Conservation (phyloP, 2,888 invertebrate genomes). For the Drepana falcataria region DNA sequence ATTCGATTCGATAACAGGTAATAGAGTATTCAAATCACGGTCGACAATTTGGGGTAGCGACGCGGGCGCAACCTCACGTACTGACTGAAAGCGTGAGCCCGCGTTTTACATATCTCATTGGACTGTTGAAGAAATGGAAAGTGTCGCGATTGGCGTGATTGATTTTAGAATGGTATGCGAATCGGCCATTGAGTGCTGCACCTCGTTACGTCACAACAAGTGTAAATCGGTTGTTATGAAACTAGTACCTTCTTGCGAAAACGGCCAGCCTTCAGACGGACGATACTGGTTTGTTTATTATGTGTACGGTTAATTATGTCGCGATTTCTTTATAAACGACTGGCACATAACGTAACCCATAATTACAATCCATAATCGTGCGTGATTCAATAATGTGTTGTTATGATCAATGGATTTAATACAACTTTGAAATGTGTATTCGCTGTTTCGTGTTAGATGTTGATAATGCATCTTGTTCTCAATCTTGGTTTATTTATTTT, state of each 20-base stretch:
- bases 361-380: background rate
- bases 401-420: background rate
- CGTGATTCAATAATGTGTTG: background rate
- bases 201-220: constrained; percentile 32
- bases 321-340: background rate
- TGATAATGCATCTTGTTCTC: background rate
- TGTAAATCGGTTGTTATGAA: constrained; percentile 36
- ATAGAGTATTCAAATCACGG: constrained; percentile 45
- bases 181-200: constrained; percentile 31
- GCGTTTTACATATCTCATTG: constrained; percentile 21
- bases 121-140: constrained; percentile 45
- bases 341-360: background rate
- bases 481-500: no score
- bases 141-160: constrained; percentile 40
- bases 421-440: background rate
- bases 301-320: constrained; percentile 3
- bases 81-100: constrained; percentile 15
- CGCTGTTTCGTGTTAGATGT: background rate
- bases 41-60: constrained; percentile 19
- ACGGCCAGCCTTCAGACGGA: constrained; percentile 22
- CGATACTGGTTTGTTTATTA: constrained; percentile 30
- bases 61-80: constrained; percentile 22
- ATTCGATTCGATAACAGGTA: constrained; percentile 24
- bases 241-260: constrained; percentile 40
- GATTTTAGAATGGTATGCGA: constrained; percentile 39